Evolutionary conservation across 2,113 vertebrate genomes (phyloP), one percentile per base, ranked within the genome.

Genomic region (Pteruthius melanotis): DNA sequence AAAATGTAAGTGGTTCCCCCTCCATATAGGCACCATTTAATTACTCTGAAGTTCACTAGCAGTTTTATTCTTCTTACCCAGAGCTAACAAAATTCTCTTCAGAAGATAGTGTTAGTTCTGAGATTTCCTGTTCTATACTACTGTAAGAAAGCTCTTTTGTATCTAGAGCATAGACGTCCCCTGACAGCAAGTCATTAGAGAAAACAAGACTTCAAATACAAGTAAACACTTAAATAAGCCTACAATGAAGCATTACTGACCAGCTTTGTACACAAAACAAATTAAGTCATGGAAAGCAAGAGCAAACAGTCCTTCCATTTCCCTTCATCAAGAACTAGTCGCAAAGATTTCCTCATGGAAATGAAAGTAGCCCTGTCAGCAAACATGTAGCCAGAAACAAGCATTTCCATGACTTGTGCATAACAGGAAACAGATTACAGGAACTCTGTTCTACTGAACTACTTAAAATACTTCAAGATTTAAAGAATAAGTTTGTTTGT

Each of bases 341-440:
- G 61, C 59, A 87, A 80, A 39, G 44, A 89, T 78, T 93, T 94
- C 86, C 90, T 90, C 74, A 79, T 95, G 80, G 81, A 97, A 97
- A 97, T 59, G 92, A 98, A 98, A 97, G 82, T 66, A 96, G 87
- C 78, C 53, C 13, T 33, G 76, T 88, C 96, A 97, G 69, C 96
- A 97, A 95, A 31, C 39, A 15, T 80, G 60, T 94, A 97, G 83
- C 61, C 64, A 90, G 83, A 94, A 94, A 90, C 82, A 90, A 96
- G 89, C 78, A 84, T 96, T 97, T 97, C 89, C 88, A 96, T 40
- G 89, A 53, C 89, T 90, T 86, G 88, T 75, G 52, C 74, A 97
- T 87, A 98, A 97, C 92, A 98, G 97, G 96, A 97, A 98, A 96
- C 93, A 94, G 56, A 96, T 89, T 91, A 94, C 74, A 96, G 90